Evolutionary conservation across 1,140 invertebrate genomes (phyloP), one percentile per base, ranked within the genome.

Genomic region (Rhizoglyphus robini): DNA sequence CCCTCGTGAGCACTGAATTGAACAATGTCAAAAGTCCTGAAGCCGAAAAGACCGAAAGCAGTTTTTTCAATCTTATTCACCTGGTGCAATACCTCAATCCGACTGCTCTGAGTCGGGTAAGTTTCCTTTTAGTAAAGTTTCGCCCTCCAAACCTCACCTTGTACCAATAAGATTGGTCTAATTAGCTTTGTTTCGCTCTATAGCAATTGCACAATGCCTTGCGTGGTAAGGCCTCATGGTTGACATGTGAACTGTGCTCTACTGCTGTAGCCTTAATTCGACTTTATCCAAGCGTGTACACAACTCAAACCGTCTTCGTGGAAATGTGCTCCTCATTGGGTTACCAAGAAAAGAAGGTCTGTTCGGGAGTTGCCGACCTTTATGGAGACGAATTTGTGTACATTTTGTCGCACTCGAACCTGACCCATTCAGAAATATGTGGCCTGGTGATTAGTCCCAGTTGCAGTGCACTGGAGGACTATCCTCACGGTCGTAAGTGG

Each of bases 311-410:
- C 15, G n/a, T 64, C 13, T 31, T 64, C 15, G 27, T 30, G 1
- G 20, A 29, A 11, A 27, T 49, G 5, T 64, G 63, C 25, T 48
- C 41, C 1, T 18, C 61, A 31, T 57, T 64, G 8, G 46, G 63
- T 11, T 49, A 48, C n/a, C 46, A 64, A 38, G 63, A 64, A 31
- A 2, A n/a, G 15, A 41, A 30, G 4, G 47, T 64, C n/a, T 64
- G 63, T 57, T 13, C 8, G 13, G 63, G 63, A 18, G 3, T 64
- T 3, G 18, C 25, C n/a, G 18, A 64, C 15, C 25, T 64, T n/a
- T 64, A n/a, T 64, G 46, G 41, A 18, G 63, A 64, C n/a, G 41
- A 64, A 57, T 48, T 64, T 23, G 20, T 49, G 27, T 64, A 64
- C 25, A 54, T 64, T 2, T 36, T 64, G 13, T 4, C 15, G 15